Evolutionary conservation across 37 sponge, comb jelly and placozoan genomes (phyloP), one percentile per base, ranked within the genome.

Genomic region (Beroe forskalii): DNA sequence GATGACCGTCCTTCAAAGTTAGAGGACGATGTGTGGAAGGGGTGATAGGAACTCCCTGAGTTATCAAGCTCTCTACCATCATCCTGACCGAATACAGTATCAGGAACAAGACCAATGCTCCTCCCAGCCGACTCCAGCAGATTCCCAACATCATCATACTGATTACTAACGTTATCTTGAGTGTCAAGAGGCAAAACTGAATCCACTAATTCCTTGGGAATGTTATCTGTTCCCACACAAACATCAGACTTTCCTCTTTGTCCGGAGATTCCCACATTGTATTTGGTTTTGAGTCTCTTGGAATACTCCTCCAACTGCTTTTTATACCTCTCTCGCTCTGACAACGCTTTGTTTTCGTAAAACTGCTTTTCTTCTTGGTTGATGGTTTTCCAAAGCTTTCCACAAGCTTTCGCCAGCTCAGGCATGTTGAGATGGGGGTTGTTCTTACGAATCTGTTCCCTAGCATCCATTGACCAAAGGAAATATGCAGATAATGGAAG

Each of bases 341-440:
- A 41, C 20, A 80, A 1, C 20, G 86, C 86, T 38, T 80, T 80
- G 40, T 43, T 80, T 25, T 80, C 86, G 40, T 80, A 80, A 43
- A 80, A 80, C n/a, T 44, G 28, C 27, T 37, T 80, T 48, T 80
- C 86, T 80, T 80, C 86, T 27, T 80, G 55, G 42, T 80, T 80
- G 2, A 80, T 22, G 42, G 86, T 80, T 44, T 80, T 80, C 86
- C 86, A 80, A 4, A 80, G 86, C 20, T 38, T 35, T n/a, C 86
- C 86, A 22, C 86, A 32, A 24, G 86, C 86, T 80, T 80, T 80
- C 0, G 86, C 86, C 3, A 80, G 86, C 27, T 80, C 86, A 6
- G 86, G 86, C 86, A 80, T 80, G 27, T 41, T 44, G 1, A 80
- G 4, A 43, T 44, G 44, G 8, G 86, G 86, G 30, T 80, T 80